Evolutionary conservation across 2,888 invertebrate species (phyloP), one percentile per base, ranked within the genome.

Genomic region (Conchocele bisecta): DNA sequence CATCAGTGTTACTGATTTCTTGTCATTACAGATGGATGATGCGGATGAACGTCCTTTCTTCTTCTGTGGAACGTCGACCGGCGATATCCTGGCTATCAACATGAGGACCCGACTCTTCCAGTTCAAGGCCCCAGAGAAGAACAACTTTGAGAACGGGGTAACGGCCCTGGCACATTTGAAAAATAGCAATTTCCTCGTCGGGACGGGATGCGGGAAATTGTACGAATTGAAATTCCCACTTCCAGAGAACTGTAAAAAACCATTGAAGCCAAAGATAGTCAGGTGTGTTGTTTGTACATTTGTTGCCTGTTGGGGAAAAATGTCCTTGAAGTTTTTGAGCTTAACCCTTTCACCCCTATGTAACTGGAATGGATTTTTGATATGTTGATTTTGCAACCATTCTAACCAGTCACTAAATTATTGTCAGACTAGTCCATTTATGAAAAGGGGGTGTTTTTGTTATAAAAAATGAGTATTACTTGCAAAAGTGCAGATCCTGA

Each of bases 21-120:
- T 35, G 37, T 35, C 15, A 35, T 35, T 75, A 42, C 70, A 86
- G 84, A 82, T 88, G 83, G 81, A 83, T 91, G 92, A 94, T 33
- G 20, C 94, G 83, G 93, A 94, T 39, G 97, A 97, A 5, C 50
- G 57, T 88, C 93, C 94, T 48, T 93, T 93, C 71, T 94, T 95
- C 50, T 96, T 95, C 89, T 95, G 97, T 79, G 98, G 98, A 6
- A 98, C 97, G 15, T 92, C 93, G 13, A 95, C 96, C 86, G 97
- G 95, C 33, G 97, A 95, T 86, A 92, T 95, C 13, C 89, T 95
- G 29, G 86, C 79, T 31, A 83, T 91, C 31, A 90, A 88, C 76
- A 87, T 87, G 73, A 77, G 64, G 9, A 84, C 89, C 4, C 76
- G 84, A 33, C 80, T 84, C 51, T 86, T 91, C 75, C 88, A 90